These are phyloP conservation scores for Carpatolechia fugitivella DNA, from an alignment of 2,888 invertebrate genomes.

Conservation along the genomic window DNA sequence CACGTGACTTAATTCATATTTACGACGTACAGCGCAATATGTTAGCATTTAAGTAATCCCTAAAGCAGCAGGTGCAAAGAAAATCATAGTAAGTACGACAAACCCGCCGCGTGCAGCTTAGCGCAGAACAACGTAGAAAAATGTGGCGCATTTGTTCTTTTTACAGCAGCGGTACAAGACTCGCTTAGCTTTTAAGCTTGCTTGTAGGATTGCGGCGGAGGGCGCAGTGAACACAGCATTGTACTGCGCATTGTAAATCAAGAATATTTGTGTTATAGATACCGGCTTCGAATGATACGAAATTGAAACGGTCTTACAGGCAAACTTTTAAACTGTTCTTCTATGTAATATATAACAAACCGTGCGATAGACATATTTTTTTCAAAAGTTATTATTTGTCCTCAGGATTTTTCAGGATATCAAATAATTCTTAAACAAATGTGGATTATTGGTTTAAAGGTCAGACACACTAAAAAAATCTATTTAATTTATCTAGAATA, in stretches of 20 bases:
- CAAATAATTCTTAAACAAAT: too few species aligned
- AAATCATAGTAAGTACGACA: slow-evolving; percentile 4
- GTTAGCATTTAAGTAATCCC: slow-evolving; percentile 17
- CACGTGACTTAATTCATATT: not conserved
- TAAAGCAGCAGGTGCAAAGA: slow-evolving; percentile 13
- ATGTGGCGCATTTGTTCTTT: slow-evolving; percentile 10
- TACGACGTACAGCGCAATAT: slow-evolving; percentile 7
- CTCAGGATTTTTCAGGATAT: too few species aligned
- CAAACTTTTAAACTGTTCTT: too few species aligned
- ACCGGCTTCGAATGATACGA: not conserved
- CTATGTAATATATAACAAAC: too few species aligned
- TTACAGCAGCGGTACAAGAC: slow-evolving; percentile 24
- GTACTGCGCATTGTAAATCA: not conserved
- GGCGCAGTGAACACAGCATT: not conserved
- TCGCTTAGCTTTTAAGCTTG: slow-evolving; percentile 25
- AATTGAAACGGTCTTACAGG: too few species aligned
- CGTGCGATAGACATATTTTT: too few species aligned
- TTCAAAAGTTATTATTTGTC: too few species aligned
- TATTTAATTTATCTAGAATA: too few species aligned
- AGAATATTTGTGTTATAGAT: not conserved
- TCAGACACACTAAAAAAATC: too few species aligned
- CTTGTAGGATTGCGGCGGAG: slow-evolving; percentile 15
- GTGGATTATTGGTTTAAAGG: too few species aligned
- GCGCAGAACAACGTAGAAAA: slow-evolving; percentile 3
- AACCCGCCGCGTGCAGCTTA: not conserved